Evolutionary conservation across 2,797 vertebrate genomes (phyloP), one percentile per base, ranked within the genome.

Genomic region (Melanogrammus aeglefinus): DNA sequence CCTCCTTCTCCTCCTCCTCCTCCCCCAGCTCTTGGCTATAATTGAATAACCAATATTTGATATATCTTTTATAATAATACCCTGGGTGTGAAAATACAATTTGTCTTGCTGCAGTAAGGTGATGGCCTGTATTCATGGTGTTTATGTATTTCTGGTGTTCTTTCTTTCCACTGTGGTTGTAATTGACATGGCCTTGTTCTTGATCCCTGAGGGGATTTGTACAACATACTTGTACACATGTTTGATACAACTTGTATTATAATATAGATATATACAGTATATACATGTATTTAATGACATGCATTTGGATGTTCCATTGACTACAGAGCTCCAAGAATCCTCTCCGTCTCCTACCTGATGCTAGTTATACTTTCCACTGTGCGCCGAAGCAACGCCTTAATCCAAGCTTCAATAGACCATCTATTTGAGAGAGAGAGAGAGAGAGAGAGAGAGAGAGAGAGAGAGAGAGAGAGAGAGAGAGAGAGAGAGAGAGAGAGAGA

Each of bases 351-450:
- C 85, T 91, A 91, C 91, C 88, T 92, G 89, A 86, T 84, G 82
- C 76, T 78, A 39, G 63, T 92, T 89, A 91, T 86, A 92, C 85
- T 93, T 94, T 94, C 93, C 94, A 88, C 84, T 73, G 88, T 90
- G 88, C 88, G 91, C 78, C 81, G 85, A 79, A 84, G 88, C 87
- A 83, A 76, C 83, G 80, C 88, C 81, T 75, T 79, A 70, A 35
- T 39, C 86, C 85, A 80, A 39, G 82, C 44, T 85, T 84, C 86
- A 89, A 93, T 90, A 93, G 91, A 92, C 85, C 81, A 76, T 83
- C 80, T 89, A 92, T 94, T 94, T 92, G 31, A 81, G 27, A 12
- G n/a, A 29, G 69, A 33, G 18, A 79, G n/a, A 12, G 24, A 38
- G 81, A 79, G 83, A 77, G 18, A 79, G 27, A 6, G n/a, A 13